phyloP scores from a whole-genome alignment of 2,113 vertebrate species.

The Malurus alboscapulatus region DNA sequence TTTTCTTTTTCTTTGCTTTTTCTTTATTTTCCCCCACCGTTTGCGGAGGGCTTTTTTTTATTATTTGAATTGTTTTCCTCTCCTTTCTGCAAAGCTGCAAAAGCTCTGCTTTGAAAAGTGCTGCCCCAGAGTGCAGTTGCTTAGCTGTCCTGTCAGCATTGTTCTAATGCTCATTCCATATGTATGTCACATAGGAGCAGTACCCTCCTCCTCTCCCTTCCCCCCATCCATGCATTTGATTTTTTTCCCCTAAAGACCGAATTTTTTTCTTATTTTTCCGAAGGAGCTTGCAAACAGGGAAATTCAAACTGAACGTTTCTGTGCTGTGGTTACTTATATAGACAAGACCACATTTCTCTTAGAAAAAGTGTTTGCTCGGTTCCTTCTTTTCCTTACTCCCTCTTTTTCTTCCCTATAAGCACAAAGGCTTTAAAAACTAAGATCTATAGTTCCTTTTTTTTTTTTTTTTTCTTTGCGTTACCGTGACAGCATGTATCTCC shows the following conservation, averaged over 20 bases:
- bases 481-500: slow-evolving; percentile 75
- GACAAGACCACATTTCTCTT: slow-evolving; percentile 44
- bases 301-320: slow-evolving; percentile 60
- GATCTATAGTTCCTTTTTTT: slow-evolving; percentile 62
- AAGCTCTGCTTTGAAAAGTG: slow-evolving; percentile 72
- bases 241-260: not conserved
- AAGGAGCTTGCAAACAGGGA: slow-evolving; percentile 41
- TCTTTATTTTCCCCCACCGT: not conserved
- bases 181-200: slow-evolving; percentile 79
- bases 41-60: not conserved
- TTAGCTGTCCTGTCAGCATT: slow-evolving; percentile 76
- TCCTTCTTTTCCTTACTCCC: slow-evolving; percentile 6
- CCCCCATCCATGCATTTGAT: slow-evolving; percentile 38
- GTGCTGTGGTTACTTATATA: slow-evolving; percentile 37
- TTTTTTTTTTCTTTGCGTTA: slow-evolving; percentile 66
- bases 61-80: slow-evolving; percentile 43
- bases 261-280: not conserved
- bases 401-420: slow-evolving; percentile 56
- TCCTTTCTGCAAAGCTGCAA: slow-evolving; percentile 56
- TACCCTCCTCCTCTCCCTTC: slow-evolving; percentile 61
- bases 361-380: slow-evolving; percentile 52
- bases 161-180: slow-evolving; percentile 81
- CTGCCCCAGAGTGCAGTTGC: slow-evolving; percentile 70
- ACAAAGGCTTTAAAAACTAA: slow-evolving; percentile 73
- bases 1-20: not conserved